phyloP scores from a whole-genome alignment of 2,797 vertebrate genomes.

The Sus cebifrons region DNA sequence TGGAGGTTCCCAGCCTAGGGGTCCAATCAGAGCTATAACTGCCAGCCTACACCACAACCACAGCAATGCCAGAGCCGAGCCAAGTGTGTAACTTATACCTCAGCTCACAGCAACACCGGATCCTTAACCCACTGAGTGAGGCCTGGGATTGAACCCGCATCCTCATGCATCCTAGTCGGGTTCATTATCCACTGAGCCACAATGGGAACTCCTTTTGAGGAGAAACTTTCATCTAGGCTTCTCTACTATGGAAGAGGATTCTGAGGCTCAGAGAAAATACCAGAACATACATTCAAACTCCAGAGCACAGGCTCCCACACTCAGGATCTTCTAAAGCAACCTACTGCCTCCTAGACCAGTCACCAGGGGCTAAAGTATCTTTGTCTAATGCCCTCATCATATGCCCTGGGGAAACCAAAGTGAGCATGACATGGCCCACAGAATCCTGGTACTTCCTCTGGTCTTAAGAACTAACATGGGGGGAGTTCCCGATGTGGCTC shows the following conservation, averaged over 20 bases:
- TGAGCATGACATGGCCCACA: neutral
- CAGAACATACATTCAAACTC: constrained; percentile 29
- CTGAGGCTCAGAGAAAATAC: neutral
- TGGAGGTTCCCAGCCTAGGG: no score
- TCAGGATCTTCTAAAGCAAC: neutral
- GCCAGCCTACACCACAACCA: no score
- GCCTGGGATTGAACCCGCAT: no score
- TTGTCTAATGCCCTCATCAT: neutral
- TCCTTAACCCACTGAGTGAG: no score
- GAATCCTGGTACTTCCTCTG: neutral
- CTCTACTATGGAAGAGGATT: neutral
- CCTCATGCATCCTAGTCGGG: no score
- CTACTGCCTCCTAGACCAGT: neutral
- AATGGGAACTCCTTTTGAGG: neutral
- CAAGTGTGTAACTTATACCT: no score
- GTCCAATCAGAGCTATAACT: no score
- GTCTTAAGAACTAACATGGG: neutral
- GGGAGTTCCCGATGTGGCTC: no score
- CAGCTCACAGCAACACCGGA: no score
- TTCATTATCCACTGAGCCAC: no score
- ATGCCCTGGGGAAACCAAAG: neutral
- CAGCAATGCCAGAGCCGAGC: no score
- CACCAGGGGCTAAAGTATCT: neutral
- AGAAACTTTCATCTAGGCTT: neutral
- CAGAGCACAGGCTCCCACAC: neutral